These are phyloP conservation scores for Pangasius sanitwongsei DNA, from an alignment of 2,797 vertebrate genomes.

Conservation along the genomic window DNA sequence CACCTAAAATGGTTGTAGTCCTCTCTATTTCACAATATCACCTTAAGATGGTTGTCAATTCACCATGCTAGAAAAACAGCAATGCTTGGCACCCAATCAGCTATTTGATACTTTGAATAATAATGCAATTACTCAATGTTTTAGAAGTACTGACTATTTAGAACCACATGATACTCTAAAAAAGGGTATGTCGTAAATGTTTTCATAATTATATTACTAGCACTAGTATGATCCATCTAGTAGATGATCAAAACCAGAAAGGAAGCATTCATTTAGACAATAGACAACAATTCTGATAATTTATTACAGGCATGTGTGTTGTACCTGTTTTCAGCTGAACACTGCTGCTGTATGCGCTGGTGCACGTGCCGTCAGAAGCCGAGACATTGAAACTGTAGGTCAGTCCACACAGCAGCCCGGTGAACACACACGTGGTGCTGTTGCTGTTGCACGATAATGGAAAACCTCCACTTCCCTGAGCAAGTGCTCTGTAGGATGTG, in stretches of 20 bases:
- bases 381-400: conserved; percentile 70
- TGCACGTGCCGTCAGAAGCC: conserved; percentile 65
- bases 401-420: conserved; percentile 68
- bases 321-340: conserved; percentile 69
- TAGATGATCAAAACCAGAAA: not conserved
- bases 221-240: not conserved
- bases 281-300: not conserved
- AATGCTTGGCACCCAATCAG: not conserved
- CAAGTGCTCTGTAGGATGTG: conserved; percentile 63
- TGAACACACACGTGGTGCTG: conserved; percentile 63
- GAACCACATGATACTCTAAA: not conserved
- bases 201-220: not conserved
- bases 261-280: not conserved
- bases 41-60: not conserved
- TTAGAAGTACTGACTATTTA: not conserved
- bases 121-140: not conserved
- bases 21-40: not conserved
- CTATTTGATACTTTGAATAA: not conserved
- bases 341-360: conserved; percentile 61
- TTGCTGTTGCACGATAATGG: conserved; percentile 62
- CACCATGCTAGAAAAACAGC: not conserved
- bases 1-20: not conserved
- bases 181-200: not conserved
- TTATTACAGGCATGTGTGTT: not conserved
- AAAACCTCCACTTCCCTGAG: conserved; percentile 66